These are phyloP conservation scores for Entosphenus tridentatus DNA, from an alignment of 2,113 vertebrate species.

Conservation along the genomic window DNA sequence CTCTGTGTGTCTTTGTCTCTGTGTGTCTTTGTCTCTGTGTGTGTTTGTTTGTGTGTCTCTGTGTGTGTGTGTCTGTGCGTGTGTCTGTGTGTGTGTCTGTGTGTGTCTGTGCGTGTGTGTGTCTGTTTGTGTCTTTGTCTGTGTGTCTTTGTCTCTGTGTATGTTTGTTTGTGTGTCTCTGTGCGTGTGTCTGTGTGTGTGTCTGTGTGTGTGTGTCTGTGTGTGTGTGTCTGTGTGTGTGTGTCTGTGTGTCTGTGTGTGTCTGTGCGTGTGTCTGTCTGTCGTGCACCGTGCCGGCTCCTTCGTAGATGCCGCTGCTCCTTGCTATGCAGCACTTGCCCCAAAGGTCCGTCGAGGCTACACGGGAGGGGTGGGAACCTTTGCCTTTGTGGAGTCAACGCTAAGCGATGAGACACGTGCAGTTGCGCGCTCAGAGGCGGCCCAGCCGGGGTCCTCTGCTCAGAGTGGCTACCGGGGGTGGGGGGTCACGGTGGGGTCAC, in stretches of 20 bases:
- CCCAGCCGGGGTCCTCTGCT: no score
- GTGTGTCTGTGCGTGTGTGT: background rate
- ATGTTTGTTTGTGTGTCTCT: background rate
- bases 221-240: background rate
- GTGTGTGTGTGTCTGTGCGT: background rate
- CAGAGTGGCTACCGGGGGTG: no score
- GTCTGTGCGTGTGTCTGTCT: background rate
- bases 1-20: no score
- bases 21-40: background rate
- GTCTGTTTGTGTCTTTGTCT: background rate
- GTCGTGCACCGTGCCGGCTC: background rate
- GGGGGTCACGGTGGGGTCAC: no score
- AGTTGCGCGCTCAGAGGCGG: no score
- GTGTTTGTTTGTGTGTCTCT: background rate
- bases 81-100: slow-evolving; percentile 3
- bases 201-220: background rate
- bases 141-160: background rate
- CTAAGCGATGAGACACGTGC: no score
- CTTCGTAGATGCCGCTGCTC: no score
- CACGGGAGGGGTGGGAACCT: no score
- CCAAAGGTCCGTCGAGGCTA: no score
- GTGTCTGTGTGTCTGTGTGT: background rate
- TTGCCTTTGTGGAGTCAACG: no score
- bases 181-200: background rate
- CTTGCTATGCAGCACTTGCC: no score